Percentiles rank a stretch among this genome's conserved stretches.
phyloP scores from a whole-genome alignment of 1,140 invertebrate species.

The Nasonia giraulti region DNA sequence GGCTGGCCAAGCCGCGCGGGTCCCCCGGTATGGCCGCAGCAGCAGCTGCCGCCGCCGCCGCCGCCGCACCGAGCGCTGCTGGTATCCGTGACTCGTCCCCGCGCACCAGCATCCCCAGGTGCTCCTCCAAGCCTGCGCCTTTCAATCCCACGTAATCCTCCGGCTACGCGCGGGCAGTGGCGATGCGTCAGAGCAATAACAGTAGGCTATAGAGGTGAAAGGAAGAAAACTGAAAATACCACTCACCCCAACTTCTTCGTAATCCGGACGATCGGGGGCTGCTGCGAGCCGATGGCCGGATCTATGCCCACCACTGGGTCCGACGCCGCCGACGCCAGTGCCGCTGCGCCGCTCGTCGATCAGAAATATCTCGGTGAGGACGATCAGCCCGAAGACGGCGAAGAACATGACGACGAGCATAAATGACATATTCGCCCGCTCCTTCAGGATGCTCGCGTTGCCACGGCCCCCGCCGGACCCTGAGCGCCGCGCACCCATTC shows the following conservation, averaged over 20 bases:
- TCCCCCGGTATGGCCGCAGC: conserved; percentile 60
- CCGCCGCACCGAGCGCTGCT: background rate
- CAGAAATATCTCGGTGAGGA: conserved; percentile 87
- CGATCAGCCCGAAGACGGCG: conserved; percentile 88
- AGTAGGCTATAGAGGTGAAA: too few relatives aligned
- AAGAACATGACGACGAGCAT: conserved; percentile 93
- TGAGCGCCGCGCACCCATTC: conserved; percentile 66
- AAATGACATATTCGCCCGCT: conserved; percentile 89
- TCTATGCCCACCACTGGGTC: conserved; percentile 72
- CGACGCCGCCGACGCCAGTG: conserved; percentile 65
- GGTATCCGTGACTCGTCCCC: conserved; percentile 48
- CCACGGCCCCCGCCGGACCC: conserved; percentile 58
- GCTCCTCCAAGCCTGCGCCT: conserved; percentile 68
- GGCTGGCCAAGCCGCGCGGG: conserved; percentile 65
- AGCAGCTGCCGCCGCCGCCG: too few relatives aligned
- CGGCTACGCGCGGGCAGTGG: conserved; percentile 55
- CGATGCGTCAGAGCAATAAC: background rate
- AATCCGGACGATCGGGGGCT: conserved; percentile 71
- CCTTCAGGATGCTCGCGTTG: conserved; percentile 76
- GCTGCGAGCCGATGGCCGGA: conserved; percentile 66
- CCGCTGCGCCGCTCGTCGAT: conserved; percentile 78
- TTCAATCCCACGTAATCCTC: conserved; percentile 72
- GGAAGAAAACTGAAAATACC: too few relatives aligned
- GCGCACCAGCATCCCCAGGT: conserved; percentile 66
- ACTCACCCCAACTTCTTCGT: conserved; percentile 73